Percentiles rank a stretch among this genome's conserved stretches.
Conservation (phyloP, 2,797 vertebrate species). For the Fringilla coelebs region DNA sequence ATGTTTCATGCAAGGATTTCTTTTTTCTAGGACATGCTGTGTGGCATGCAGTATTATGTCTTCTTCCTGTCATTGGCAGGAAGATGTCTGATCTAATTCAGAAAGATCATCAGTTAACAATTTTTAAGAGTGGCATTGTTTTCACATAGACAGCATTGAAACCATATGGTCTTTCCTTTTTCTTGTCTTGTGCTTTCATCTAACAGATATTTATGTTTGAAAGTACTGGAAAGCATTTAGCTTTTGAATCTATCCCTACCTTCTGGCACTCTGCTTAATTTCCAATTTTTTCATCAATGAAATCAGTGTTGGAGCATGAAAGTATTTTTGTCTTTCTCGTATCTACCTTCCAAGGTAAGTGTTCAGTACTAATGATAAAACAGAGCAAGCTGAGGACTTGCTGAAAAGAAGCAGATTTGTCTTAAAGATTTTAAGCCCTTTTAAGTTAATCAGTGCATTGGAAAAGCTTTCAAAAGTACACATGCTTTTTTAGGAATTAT, state of each 20-base stretch:
- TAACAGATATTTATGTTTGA: constrained; percentile 69
- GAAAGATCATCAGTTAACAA: constrained; percentile 44
- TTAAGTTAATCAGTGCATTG: neutral
- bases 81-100: constrained; percentile 54
- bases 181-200: constrained; percentile 65
- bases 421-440: neutral
- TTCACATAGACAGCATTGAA: constrained; percentile 63
- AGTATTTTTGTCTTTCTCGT: neutral
- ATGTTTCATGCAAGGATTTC: neutral
- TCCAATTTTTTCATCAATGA: constrained; percentile 47
- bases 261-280: constrained; percentile 64
- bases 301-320: neutral
- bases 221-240: constrained; percentile 66
- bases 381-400: neutral
- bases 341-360: constrained; percentile 15
- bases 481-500: neutral
- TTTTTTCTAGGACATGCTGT: constrained; percentile 18
- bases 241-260: constrained; percentile 60
- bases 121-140: constrained; percentile 64
- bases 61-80: constrained; percentile 50
- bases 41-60: neutral
- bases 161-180: constrained; percentile 68
- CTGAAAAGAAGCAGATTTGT: neutral
- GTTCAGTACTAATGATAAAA: neutral
- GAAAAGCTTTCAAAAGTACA: neutral